Base-by-base conservation (phyloP, 2,888 invertebrate species). In the Agriopis marginaria region DNA sequence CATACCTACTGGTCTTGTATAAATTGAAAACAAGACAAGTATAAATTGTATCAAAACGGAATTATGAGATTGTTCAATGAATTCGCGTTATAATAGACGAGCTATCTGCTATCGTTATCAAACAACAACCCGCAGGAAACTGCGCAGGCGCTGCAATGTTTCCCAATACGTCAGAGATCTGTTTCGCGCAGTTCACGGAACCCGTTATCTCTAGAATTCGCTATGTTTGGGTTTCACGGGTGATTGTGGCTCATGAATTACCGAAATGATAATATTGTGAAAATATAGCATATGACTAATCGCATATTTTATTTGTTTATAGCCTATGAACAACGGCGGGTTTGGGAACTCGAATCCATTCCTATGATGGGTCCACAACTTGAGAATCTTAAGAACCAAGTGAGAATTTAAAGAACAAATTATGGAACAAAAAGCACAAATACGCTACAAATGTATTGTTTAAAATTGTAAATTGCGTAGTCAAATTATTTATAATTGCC, bases 301-400 rank as follows among this genome's bases (percentile, higher is more conserved):
- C 23, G 44, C 44, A 1, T 32, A 39, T 51, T 45, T 58, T 66
- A 61, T 75, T 75, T 77, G 76, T 68, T 90, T 89, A 70, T 83
- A 91, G 92, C 87, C 88, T 47, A 78, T 88, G 70, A 92, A 89
- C 84, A 91, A 90, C 78, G 88, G 90, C 64, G 83, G 86, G 70
- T 89, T 87, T 79, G 79, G 85, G n/a, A 91, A 91, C 83, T 90
- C 92, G 40, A 94, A 94, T 79, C 94, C 94, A 73, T 94, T 94
- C 82, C 93, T 94, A 75, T 94, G 89, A 93, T 86, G 79, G 76
- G 69, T 64, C 74, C 73, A 63, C 63, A 71, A 75, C 39, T 60
- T 50, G 42, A 75, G 75, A 73, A 77, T 74, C 77, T 74, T 81
- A 82, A 83, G 79, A 70, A 66, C 76, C 79, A 87, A 85, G 81